A percentile compares a stretch with the other conserved stretches of the same genome.
phyloP scores from a whole-genome alignment of 2,797 vertebrate species.

The Microchirus variegatus region DNA sequence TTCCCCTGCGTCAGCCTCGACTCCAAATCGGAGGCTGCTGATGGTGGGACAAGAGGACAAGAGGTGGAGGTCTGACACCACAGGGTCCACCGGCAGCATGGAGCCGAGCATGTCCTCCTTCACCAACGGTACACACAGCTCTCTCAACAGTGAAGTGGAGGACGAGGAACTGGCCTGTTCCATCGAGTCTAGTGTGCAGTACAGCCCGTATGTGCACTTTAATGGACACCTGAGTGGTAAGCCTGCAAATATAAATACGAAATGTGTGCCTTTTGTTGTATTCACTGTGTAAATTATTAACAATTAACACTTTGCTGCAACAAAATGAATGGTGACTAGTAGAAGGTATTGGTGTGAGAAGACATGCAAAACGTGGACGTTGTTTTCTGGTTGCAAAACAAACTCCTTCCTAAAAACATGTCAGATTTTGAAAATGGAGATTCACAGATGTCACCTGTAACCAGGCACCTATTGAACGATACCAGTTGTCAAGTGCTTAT shows the following conservation, averaged over 20 bases:
- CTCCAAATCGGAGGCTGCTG: conserved; percentile 46
- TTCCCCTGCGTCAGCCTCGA: conserved; percentile 38
- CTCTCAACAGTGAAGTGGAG: conserved; percentile 78
- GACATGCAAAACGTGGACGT: no score
- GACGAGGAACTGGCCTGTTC: conserved; percentile 80
- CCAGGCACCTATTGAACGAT: no score
- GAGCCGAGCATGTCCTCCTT: conserved; percentile 77
- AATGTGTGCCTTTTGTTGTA: neutral
- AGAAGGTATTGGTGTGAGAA: no score
- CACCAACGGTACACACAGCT: conserved; percentile 78
- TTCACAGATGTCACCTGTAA: no score
- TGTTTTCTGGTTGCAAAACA: no score
- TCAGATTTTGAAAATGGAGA: no score
- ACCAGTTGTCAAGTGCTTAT: no score
- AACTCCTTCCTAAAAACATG: no score
- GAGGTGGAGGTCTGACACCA: conserved; percentile 63
- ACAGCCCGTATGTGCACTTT: conserved; percentile 48
- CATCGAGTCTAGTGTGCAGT: conserved; percentile 56
- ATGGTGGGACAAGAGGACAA: conserved; percentile 50
- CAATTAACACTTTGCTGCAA: neutral
- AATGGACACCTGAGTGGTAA: conserved; percentile 64
- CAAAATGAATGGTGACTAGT: neutral
- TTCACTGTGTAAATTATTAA: neutral
- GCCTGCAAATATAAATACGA: conserved; percentile 8
- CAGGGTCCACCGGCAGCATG: conserved; percentile 75